Percentiles rank a stretch among this genome's conserved stretches.
phyloP scores from a whole-genome alignment of 1,140 invertebrate genomes.

The Bombus ignitus region DNA sequence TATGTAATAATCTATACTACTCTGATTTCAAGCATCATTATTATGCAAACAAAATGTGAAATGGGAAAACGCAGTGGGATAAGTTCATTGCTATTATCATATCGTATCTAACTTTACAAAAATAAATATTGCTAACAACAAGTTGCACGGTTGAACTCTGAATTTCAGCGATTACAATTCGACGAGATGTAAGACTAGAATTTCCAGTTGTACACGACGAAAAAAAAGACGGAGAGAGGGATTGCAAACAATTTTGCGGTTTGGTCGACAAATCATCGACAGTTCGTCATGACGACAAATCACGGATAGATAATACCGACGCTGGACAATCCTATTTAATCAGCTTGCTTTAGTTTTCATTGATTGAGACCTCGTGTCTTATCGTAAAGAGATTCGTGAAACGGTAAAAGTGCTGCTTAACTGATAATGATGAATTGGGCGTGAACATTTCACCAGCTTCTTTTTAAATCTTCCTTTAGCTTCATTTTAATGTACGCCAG shows the following conservation, averaged over 20 bases:
- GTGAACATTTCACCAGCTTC: not conserved
- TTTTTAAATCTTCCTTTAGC: not conserved
- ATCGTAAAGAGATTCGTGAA: not conserved
- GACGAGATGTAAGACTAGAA: not conserved
- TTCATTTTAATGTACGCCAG: not conserved
- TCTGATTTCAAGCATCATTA: not conserved
- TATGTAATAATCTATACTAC: not conserved
- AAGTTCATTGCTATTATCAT: not conserved
- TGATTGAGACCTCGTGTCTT: not conserved
- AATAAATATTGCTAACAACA: not conserved
- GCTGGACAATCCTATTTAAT: not conserved
- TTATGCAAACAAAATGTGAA: not conserved
- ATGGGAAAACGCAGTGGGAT: not conserved
- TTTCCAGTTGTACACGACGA: constrained; percentile 2
- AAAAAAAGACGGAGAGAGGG: constrained; percentile 48
- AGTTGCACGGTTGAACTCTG: not conserved
- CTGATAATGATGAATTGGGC: not conserved
- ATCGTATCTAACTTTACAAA: not conserved
- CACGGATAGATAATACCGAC: constrained; percentile 33
- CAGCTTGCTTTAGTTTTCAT: constrained; percentile 3
- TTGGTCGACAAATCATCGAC: constrained; percentile 14
- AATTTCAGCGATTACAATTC: not conserved
- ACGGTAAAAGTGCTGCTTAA: not conserved
- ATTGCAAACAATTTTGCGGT: constrained; percentile 26
- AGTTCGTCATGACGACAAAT: constrained; percentile 31